phyloP scores from a whole-genome alignment of 1,140 invertebrate genomes.

The Hirudo medicinalis region DNA sequence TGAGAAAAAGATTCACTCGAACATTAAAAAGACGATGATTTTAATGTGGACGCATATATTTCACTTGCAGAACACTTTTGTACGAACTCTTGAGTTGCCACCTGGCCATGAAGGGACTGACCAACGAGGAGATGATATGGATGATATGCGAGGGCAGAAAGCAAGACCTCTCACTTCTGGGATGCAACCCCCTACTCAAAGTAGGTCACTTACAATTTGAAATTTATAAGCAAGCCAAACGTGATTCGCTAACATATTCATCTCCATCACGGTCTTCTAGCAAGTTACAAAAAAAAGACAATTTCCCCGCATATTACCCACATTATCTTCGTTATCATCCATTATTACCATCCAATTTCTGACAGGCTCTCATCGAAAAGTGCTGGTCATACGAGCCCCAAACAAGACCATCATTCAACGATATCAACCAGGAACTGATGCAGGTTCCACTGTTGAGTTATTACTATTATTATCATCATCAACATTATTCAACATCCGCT shows the following conservation, averaged over 20 bases:
- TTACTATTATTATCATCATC: not conserved
- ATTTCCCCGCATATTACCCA: too few species aligned
- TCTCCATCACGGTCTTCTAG: too few species aligned
- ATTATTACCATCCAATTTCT: not conserved
- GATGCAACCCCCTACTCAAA: constrained; percentile 33
- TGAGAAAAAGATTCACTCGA: too few species aligned
- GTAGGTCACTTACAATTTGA: constrained; percentile 23
- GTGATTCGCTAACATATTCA: too few species aligned
- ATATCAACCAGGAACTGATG: constrained; percentile 31
- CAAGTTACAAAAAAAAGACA: too few species aligned
- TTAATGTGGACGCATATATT: not conserved
- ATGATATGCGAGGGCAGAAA: constrained; percentile 32
- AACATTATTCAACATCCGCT: not conserved
- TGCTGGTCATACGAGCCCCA: constrained; percentile 33
- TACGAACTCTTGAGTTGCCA: constrained; percentile 37
- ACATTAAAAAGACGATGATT: not conserved
- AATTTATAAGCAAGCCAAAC: too few species aligned
- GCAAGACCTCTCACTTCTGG: constrained; percentile 29
- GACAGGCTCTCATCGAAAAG: constrained; percentile 30
- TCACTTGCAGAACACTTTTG: constrained; percentile 35
- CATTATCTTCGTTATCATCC: too few species aligned
- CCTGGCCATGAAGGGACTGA: constrained; percentile 33
- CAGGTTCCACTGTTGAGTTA: constrained; percentile 23
- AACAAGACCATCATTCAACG: constrained; percentile 31
- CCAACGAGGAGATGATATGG: constrained; percentile 36